Percentiles rank a stretch among this genome's conserved stretches.
phyloP scores from a whole-genome alignment of 2,888 invertebrate genomes.

The Caenorhabditis japonica region DNA sequence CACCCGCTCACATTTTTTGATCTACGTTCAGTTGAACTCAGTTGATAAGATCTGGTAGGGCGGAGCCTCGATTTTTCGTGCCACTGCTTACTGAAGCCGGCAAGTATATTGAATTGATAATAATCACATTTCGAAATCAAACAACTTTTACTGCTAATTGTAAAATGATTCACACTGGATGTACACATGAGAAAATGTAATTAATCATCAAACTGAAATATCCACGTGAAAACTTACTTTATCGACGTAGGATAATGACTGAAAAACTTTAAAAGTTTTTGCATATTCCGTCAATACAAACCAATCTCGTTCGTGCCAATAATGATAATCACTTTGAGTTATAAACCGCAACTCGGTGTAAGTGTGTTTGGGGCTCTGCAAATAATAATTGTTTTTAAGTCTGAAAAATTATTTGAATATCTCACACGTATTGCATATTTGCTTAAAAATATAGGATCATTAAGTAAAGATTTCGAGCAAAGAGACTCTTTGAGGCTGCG shows the following conservation, averaged over 20 bases:
- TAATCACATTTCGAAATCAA: too few species aligned
- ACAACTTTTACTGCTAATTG: too few species aligned
- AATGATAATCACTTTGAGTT: slow-evolving; percentile 68
- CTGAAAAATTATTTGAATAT: too few species aligned
- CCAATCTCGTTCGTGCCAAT: slow-evolving; percentile 75
- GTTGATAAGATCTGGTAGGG: too few species aligned
- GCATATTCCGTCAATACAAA: slow-evolving; percentile 76
- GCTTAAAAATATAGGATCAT: slow-evolving; percentile 43
- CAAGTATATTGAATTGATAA: too few species aligned
- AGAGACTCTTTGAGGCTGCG: slow-evolving; percentile 41
- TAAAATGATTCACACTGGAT: too few species aligned
- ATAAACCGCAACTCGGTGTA: slow-evolving; percentile 63
- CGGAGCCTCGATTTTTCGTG: too few species aligned
- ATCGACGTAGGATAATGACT: slow-evolving; percentile 62
- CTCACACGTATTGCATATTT: slow-evolving; percentile 28
- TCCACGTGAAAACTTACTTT: slow-evolving; percentile 58
- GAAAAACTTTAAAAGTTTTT: slow-evolving; percentile 73
- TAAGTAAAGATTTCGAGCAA: slow-evolving; percentile 40
- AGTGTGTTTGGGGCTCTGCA: slow-evolving; percentile 33
- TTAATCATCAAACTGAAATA: background rate
- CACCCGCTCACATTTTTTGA: too few species aligned
- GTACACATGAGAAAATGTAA: too few species aligned
- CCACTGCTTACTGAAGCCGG: too few species aligned
- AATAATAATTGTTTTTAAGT: background rate
- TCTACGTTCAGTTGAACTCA: too few species aligned